Base-by-base conservation (phyloP, 2,797 vertebrate genomes). In the Phaenicophaeus curvirostris region DNA sequence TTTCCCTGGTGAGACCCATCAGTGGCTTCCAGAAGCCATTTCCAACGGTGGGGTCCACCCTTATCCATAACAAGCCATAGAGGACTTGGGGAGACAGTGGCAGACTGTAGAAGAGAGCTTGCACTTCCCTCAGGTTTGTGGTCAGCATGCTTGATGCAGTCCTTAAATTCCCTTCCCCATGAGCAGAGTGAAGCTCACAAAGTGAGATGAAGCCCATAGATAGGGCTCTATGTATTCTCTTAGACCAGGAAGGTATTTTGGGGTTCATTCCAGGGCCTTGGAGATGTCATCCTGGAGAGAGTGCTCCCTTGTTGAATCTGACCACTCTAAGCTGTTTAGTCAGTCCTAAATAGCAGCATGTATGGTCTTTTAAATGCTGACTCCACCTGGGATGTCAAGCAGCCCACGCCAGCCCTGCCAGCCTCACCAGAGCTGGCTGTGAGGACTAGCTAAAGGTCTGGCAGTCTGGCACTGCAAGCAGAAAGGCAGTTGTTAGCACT, bases 251-350 rank as follows among this genome's bases (percentile, higher is more conserved):
- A 33, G 13, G 11, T 25, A 61, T 44, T 19, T 15, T 17, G 39
- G 23, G 10, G 13, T 67, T 30, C 0, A 0, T 31, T n/a, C n/a
- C 1, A 0, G n/a, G 10, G 53, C 19, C 44, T 80, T 63, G 23
- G 5, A 41, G 58, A 53, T 1, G 2, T 25, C 17, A 41, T 33
- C 9, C 39, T 74, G 62, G 13, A 68, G 5, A 87, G 39, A 35
- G 4, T 27, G 15, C 6, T 41, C 6, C 9, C 12, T 78, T 37
- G 31, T 10, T 58, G 51, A 18, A 15, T n/a, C 51, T 85, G 31
- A 24, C 13, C 6, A 1, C 39, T 44, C 67, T 28, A 1, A 5
- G 4, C 33, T 3, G 5, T 69, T 79, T 31, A 50, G 24, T 44
- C 35, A 41, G 48, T 30, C 53, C 61, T 27, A 8, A 86, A 63